These are phyloP conservation scores for Iphiclides podalirius DNA, from an alignment of 2,888 invertebrate genomes.

Conservation along the genomic window DNA sequence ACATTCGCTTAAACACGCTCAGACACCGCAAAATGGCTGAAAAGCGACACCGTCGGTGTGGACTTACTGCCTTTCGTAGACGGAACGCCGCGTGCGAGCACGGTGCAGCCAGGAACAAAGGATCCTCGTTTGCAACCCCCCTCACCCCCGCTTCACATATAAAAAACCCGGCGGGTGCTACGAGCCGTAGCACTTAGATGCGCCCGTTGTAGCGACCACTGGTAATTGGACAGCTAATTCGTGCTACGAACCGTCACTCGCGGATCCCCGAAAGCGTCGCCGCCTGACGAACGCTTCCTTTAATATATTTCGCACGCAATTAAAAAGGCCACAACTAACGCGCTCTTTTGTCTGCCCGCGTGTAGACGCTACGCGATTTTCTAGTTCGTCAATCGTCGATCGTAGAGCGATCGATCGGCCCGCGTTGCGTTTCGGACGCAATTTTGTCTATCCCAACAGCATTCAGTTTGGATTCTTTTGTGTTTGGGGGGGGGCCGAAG, in stretches of 20 bases:
- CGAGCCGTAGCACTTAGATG: slow-evolving; percentile 5
- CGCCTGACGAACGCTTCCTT: slow-evolving; percentile 20
- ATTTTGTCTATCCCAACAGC: not conserved
- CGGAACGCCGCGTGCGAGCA: slow-evolving; percentile 33
- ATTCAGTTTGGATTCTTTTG: slow-evolving; percentile 33
- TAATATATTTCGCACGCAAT: slow-evolving; percentile 31
- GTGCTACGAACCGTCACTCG: slow-evolving; percentile 18
- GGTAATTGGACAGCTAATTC: too few species aligned
- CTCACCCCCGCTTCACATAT: slow-evolving; percentile 29
- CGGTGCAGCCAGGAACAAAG: slow-evolving; percentile 54
- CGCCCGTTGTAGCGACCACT: too few species aligned
- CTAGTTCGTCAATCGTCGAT: not conserved
- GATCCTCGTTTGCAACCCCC: slow-evolving; percentile 33
- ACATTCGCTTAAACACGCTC: too few species aligned
- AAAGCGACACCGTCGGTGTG: slow-evolving; percentile 29
- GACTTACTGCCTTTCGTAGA: slow-evolving; percentile 48
- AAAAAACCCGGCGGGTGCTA: slow-evolving; percentile 17
- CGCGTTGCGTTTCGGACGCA: not conserved
- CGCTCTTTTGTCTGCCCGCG: slow-evolving; percentile 44
- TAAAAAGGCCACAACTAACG: slow-evolving; percentile 47
- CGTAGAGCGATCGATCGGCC: not conserved
- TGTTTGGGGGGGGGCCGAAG: slow-evolving; percentile 34
- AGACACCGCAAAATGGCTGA: slow-evolving; percentile 38
- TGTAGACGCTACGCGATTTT: too few species aligned
- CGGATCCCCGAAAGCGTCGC: slow-evolving; percentile 26